phyloP scores from a whole-genome alignment of 2,113 vertebrate species.

The Sylvietta virens region DNA sequence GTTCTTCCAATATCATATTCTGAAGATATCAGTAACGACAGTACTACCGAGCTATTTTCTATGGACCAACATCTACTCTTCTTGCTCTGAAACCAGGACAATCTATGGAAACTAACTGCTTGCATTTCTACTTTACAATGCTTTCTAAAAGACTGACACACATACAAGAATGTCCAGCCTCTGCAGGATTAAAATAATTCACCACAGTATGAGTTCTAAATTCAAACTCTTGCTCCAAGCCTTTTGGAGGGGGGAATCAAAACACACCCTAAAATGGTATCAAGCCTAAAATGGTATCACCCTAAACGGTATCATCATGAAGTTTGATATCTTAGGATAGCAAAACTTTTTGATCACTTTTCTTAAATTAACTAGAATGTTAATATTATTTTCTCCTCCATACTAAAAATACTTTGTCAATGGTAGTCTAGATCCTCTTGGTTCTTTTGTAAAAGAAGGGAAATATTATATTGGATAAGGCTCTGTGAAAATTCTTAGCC shows the following conservation, averaged over 20 bases:
- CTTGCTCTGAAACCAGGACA: background rate
- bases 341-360: background rate
- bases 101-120: background rate
- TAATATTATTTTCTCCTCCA: background rate
- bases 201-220: background rate
- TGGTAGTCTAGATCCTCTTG: background rate
- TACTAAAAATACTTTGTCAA: background rate
- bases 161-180: background rate
- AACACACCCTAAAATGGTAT: background rate
- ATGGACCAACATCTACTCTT: background rate
- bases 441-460: background rate
- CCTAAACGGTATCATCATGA: too few species aligned
- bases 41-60: background rate
- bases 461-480: background rate
- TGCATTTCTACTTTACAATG: background rate
- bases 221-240: background rate
- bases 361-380: background rate
- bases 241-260: rapidly evolving
- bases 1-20: background rate
- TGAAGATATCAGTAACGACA: background rate
- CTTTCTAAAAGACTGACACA: background rate
- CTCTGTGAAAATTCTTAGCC: background rate
- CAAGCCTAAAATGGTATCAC: too few species aligned
- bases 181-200: background rate
- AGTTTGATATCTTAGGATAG: background rate